A percentile compares a stretch with the other conserved stretches of the same genome.
phyloP scores from a whole-genome alignment of 2,888 invertebrate species.

The Lepidocyrtinus sp. region DNA sequence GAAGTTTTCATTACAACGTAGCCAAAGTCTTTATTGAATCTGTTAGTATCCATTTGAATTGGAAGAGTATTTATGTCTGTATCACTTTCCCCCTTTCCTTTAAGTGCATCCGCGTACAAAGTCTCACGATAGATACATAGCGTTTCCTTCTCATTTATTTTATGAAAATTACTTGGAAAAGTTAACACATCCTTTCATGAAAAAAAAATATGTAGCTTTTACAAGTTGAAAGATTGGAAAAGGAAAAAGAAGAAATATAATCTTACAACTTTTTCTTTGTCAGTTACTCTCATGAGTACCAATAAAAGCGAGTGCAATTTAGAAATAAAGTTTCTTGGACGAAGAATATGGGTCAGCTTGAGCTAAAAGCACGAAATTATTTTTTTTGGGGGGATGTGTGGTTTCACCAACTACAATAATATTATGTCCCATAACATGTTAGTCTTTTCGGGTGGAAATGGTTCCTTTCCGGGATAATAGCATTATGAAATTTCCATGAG shows the following conservation, averaged over 20 bases:
- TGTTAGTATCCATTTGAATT: no score
- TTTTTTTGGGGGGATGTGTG: no score
- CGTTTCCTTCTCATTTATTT: no score
- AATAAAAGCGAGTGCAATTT: background rate
- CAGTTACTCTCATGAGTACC: background rate
- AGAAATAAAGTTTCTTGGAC: background rate
- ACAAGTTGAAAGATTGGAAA: background rate
- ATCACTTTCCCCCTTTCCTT: no score
- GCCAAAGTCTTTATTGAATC: no score
- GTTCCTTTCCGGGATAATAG: conserved; percentile 50
- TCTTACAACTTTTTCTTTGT: background rate
- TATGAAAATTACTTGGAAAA: no score
- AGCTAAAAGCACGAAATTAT: background rate
- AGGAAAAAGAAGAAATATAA: background rate
- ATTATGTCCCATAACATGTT: conserved; percentile 27
- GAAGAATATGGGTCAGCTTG: background rate
- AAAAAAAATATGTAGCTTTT: no score
- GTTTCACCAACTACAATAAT: conserved; percentile 35
- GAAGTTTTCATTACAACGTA: background rate
- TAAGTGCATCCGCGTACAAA: no score
- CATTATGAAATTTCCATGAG: conserved; percentile 55
- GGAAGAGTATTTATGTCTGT: no score
- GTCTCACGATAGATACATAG: no score
- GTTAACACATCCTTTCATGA: no score
- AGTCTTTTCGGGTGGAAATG: conserved; percentile 40